Evolutionary conservation across 2,113 vertebrate species (phyloP), one percentile per base, ranked within the genome.

Genomic region (Bos indicus): DNA sequence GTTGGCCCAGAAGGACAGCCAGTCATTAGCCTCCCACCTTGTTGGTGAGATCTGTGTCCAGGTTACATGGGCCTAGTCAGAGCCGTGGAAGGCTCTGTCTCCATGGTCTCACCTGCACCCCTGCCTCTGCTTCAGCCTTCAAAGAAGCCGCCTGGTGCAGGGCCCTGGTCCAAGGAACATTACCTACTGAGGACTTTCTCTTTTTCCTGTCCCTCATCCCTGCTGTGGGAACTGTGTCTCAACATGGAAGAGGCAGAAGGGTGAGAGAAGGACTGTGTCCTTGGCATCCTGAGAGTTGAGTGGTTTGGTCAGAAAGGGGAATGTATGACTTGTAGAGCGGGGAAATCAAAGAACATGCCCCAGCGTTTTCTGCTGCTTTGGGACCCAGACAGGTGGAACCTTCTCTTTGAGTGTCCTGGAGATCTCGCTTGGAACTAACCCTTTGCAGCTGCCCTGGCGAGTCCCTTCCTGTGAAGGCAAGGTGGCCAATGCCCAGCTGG

Each of bases 401-500:
- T 33, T 30, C 43, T 48, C 30, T 48, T 3, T 88, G 25, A 6
- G 33, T n/a, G 14, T 64, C 43, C 62, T n/a, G 23, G 78, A 6
- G 0, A 52, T 71, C n/a, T 25, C 2, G 11, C 13, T 25, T 59
- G 28, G 77, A 40, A 30, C 43, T 8, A 36, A 43, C 40, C 33
- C 26, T 74, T 83, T 54, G 43, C 28, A 82, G 71, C 54, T 25
- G 48, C 52, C 82, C 82, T 6, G 36, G 78, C 11, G 43, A 21
- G 60, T 4, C 23, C 46, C 40, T 62, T 78, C 82, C 56, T 48
- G 1, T 21, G 40, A 89, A 54, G 54, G 36, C 43, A 43, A 14
- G 43, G 48, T 6, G 4, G 33, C 64, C 2, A 2, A 2, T 0
- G 2, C 33, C 67, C 57, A 16, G 51, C n/a, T 40, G 15, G 7